A percentile compares a stretch with the other conserved stretches of the same genome.
Evolutionary conservation across 2,888 invertebrate species (phyloP).

Genomic region (Melanophora roralis): DNA sequence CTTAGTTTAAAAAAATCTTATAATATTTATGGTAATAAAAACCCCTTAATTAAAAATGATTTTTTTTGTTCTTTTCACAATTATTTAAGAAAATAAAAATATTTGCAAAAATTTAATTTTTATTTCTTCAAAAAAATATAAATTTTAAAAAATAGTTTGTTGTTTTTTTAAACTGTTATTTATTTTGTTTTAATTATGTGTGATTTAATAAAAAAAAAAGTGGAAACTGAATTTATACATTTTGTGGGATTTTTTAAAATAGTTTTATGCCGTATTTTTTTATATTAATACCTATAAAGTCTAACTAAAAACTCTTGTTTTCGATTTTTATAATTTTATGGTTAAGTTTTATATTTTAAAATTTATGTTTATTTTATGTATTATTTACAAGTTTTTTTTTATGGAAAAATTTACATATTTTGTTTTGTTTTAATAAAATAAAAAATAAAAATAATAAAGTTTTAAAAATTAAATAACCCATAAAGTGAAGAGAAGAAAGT

Average conservation of each 20-base stretch:
- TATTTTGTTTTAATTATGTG: too few relatives aligned
- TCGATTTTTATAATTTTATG: constrained; percentile 22
- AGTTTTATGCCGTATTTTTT: constrained; percentile 1
- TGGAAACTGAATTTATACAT: too few relatives aligned
- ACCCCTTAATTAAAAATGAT: constrained; percentile 28
- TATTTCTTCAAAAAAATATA: neutral
- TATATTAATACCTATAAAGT: constrained; percentile 35
- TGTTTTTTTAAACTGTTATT: too few relatives aligned
- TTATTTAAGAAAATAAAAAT: neutral
- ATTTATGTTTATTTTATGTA: constrained; percentile 9
- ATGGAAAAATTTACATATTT: constrained; percentile 29
- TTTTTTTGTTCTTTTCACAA: constrained; percentile 1
- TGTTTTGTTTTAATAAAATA: too few relatives aligned
- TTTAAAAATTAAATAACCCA: too few relatives aligned
- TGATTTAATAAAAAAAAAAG: too few relatives aligned
- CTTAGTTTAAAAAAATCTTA: constrained; percentile 25
- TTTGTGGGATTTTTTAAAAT: too few relatives aligned
- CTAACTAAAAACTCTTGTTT: constrained; percentile 44
- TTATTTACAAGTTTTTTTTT: constrained; percentile 35
- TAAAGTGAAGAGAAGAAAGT: too few relatives aligned
- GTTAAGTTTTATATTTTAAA: constrained; percentile 14
- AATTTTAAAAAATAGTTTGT: too few relatives aligned
- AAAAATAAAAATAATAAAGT: too few relatives aligned
- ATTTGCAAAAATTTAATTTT: neutral
- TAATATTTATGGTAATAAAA: constrained; percentile 13